phyloP scores from a whole-genome alignment of 1,140 invertebrate species.

The Aphis gossypii region DNA sequence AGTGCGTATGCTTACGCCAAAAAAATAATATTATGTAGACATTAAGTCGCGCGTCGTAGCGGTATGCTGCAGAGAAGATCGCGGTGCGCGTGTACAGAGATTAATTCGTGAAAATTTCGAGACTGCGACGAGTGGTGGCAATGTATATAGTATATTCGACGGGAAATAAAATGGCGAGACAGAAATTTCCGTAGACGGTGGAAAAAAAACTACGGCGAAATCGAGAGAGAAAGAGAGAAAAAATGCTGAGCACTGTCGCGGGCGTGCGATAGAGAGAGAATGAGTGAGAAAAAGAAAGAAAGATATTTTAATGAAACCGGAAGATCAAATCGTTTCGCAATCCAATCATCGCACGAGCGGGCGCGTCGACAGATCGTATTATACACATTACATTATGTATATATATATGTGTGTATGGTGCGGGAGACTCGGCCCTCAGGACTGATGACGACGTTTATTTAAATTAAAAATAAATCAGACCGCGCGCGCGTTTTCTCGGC shows the following conservation, averaged over 20 bases:
- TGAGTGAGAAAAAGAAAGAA: not conserved
- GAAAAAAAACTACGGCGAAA: not conserved
- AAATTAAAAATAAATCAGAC: conserved; percentile 42
- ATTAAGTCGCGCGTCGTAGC: not conserved
- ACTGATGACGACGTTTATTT: conserved; percentile 25
- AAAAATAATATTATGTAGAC: not conserved
- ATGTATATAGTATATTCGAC: not conserved
- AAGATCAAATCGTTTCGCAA: conserved; percentile 9
- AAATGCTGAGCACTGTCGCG: too few species aligned
- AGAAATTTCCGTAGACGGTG: not conserved
- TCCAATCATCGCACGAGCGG: not conserved
- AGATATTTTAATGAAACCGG: conserved; percentile 22
- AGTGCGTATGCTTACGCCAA: not conserved
- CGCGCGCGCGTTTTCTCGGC: not conserved
- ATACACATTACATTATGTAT: not conserved
- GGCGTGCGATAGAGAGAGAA: not conserved
- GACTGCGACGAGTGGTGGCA: not conserved
- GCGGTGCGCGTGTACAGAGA: not conserved
- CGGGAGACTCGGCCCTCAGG: not conserved
- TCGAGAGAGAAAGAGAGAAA: not conserved
- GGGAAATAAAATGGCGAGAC: not conserved
- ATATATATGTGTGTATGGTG: not conserved
- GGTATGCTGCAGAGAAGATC: not conserved
- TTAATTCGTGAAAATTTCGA: not conserved
- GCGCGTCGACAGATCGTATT: not conserved